Evolutionary conservation across 2,113 vertebrate species (phyloP).

Genomic region (Coptodon bakossiorum): DNA sequence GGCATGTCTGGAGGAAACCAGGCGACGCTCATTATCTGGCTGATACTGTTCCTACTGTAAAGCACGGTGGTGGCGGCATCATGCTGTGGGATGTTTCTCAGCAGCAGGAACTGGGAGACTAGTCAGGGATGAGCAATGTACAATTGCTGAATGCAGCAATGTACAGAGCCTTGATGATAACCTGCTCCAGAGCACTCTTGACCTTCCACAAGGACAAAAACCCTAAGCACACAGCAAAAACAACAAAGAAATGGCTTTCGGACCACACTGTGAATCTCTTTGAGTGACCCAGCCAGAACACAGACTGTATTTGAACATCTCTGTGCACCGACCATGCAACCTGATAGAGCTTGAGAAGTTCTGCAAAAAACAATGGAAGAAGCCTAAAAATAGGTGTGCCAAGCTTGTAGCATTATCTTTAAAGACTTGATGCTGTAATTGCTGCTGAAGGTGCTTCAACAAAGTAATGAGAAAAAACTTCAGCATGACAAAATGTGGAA

Average conservation of each 20-base stretch:
- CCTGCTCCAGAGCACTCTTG: not conserved
- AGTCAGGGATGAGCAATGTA: not conserved
- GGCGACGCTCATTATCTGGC: rapidly evolving
- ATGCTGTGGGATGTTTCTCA: not conserved
- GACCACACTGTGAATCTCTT: not conserved
- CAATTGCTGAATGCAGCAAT: not conserved
- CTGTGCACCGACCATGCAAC: not conserved
- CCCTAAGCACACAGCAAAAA: not conserved
- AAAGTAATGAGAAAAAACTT: not conserved
- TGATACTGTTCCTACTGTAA: rapidly evolving
- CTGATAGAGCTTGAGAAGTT: not conserved
- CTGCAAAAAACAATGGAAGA: not conserved
- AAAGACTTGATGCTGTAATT: not conserved
- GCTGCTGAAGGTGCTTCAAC: not conserved
- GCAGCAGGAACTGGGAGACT: rapidly evolving
- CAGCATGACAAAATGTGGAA: not conserved
- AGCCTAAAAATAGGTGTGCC: not conserved
- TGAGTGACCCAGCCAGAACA: not conserved
- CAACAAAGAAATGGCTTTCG: rapidly evolving
- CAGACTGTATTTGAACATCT: not conserved
- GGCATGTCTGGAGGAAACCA: not conserved
- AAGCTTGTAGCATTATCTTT: not conserved
- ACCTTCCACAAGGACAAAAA: not conserved
- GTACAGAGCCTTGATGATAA: not conserved
- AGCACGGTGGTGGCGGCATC: not conserved